These are phyloP conservation scores for Xylota segnis DNA, from an alignment of 2,888 invertebrate genomes.

Conservation along the genomic window DNA sequence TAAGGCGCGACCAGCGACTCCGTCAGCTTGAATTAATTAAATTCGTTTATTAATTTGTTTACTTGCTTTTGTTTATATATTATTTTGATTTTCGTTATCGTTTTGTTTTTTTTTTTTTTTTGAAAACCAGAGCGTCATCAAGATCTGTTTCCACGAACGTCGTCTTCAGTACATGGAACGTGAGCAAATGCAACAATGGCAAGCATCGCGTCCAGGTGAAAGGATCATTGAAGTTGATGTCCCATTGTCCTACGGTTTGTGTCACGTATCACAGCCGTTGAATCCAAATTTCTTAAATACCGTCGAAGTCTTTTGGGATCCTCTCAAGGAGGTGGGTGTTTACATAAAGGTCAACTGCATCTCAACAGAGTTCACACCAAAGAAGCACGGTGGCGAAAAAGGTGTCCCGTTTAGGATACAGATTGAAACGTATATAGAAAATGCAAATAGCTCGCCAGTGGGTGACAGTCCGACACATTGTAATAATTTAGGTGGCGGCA, in stretches of 20 bases:
- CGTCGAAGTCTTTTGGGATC: conserved; percentile 97
- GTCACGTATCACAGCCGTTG: conserved; percentile 91
- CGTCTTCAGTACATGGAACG: conserved; percentile 97
- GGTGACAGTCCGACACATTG: conserved; percentile 69
- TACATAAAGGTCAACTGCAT: conserved; percentile 98
- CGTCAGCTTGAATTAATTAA: conserved; percentile 46
- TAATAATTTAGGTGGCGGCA: conserved; percentile 62
- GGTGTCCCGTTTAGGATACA: conserved; percentile 98
- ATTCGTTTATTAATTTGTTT: conserved; percentile 46
- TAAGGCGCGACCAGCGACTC: conserved; percentile 7
- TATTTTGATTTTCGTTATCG: conserved; percentile 5
- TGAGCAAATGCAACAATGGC: conserved; percentile 97
- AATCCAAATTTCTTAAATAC: conserved; percentile 90
- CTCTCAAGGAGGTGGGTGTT: conserved; percentile 97
- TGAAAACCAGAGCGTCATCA: conserved; percentile 89
- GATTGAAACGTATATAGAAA: conserved; percentile 91
- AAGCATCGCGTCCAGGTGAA: conserved; percentile 94
- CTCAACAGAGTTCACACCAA: conserved; percentile 98
- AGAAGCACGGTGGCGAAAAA: conserved; percentile 99
- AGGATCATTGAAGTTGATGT: conserved; percentile 96
- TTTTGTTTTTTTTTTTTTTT: conserved; percentile 85
- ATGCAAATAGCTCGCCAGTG: conserved; percentile 77
- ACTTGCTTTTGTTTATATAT: conserved; percentile 9
- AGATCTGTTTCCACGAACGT: conserved; percentile 98
- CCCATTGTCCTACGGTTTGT: conserved; percentile 96